These are phyloP conservation scores for Scolopax bukidnonensis DNA, from an alignment of 2,797 vertebrate genomes.

Conservation along the genomic window DNA sequence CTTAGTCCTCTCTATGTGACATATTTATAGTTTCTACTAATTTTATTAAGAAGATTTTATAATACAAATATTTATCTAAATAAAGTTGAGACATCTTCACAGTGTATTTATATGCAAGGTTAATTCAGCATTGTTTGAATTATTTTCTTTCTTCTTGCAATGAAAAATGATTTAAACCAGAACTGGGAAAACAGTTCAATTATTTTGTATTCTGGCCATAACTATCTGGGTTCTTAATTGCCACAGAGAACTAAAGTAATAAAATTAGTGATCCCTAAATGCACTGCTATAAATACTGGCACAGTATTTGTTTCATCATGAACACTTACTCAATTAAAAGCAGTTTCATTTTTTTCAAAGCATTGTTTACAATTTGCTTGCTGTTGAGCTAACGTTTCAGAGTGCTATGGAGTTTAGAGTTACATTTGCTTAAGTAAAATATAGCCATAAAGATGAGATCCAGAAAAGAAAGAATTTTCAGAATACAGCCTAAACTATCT, in stretches of 20 bases:
- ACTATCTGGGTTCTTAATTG: slow-evolving; percentile 30
- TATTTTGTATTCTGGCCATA: background rate
- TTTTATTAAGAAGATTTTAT: background rate
- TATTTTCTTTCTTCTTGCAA: background rate
- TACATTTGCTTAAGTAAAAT: background rate
- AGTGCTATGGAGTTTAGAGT: background rate
- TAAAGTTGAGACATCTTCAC: background rate
- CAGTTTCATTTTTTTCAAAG: background rate
- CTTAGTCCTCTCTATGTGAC: background rate
- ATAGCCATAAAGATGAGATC: background rate
- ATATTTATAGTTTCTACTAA: background rate
- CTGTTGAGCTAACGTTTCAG: background rate
- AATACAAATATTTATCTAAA: slow-evolving; percentile 15
- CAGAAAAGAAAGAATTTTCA: background rate
- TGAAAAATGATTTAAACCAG: slow-evolving; percentile 23
- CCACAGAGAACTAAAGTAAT: slow-evolving; percentile 1
- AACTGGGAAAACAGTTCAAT: slow-evolving; percentile 28
- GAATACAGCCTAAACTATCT: background rate
- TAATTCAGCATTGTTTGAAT: background rate
- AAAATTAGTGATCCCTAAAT: slow-evolving; percentile 55
- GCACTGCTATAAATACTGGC: slow-evolving; percentile 4
- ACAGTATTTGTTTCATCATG: background rate
- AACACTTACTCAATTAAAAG: slow-evolving; percentile 18
- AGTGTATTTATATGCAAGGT: background rate
- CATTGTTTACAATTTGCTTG: background rate